Percentiles rank a stretch among this genome's conserved stretches.
phyloP scores from a whole-genome alignment of 2,888 invertebrate genomes.

The Trichopoda pennipes region DNA sequence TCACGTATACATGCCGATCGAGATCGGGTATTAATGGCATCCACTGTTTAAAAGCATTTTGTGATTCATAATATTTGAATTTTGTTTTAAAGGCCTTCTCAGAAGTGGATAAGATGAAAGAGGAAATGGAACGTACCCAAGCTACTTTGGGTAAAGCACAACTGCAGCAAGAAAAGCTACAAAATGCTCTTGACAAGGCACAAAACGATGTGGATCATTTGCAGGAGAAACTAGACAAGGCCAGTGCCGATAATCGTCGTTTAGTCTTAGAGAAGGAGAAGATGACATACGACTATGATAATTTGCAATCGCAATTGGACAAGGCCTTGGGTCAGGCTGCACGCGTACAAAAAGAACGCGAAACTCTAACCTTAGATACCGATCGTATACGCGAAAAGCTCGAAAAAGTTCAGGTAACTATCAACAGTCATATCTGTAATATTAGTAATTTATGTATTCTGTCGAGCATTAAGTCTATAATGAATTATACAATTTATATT shows the following conservation, averaged over 20 bases:
- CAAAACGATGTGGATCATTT: slow-evolving; percentile 95
- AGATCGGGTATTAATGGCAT: slow-evolving; percentile 83
- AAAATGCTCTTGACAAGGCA: slow-evolving; percentile 92
- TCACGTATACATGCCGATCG: slow-evolving; percentile 93
- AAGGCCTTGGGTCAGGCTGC: slow-evolving; percentile 93
- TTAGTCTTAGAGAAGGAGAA: slow-evolving; percentile 92
- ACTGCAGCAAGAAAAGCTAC: slow-evolving; percentile 94
- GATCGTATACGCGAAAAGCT: slow-evolving; percentile 93
- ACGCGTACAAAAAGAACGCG: slow-evolving; percentile 94
- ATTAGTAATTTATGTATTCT: slow-evolving; percentile 25
- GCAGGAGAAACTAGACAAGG: slow-evolving; percentile 93
- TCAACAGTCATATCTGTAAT: background rate
- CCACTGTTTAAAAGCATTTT: background rate
- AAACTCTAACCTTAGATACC: slow-evolving; percentile 90
- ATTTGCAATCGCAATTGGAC: slow-evolving; percentile 93
- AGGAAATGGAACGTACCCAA: slow-evolving; percentile 93
- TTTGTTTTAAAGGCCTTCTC: slow-evolving; percentile 83
- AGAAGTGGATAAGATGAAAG: slow-evolving; percentile 92
- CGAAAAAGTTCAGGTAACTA: slow-evolving; percentile 91
- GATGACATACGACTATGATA: slow-evolving; percentile 93
- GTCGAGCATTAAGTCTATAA: background rate
- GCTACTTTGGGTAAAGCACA: slow-evolving; percentile 95
- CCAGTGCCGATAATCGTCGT: slow-evolving; percentile 89
- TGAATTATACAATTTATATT: background rate
- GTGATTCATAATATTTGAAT: background rate